Conservation (phyloP, 2,113 vertebrate species). For the Gallinago jamesoni region DNA sequence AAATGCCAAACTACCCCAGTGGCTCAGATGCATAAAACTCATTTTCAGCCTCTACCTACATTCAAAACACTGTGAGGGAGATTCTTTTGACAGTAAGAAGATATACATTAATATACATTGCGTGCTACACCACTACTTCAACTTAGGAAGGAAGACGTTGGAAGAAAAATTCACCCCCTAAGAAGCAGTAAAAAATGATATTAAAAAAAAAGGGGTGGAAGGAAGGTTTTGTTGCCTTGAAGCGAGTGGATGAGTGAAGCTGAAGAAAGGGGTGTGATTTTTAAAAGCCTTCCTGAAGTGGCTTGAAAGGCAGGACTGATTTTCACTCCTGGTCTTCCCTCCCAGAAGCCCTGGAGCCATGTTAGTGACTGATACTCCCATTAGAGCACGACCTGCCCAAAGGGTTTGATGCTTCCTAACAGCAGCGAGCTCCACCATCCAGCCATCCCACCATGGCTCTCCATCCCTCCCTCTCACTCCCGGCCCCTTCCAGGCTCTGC, state of each 20-base stretch:
- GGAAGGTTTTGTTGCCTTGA: background rate
- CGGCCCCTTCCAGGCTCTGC: background rate
- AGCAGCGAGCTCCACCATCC: background rate
- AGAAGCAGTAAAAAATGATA: background rate
- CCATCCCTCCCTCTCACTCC: background rate
- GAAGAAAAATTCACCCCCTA: background rate
- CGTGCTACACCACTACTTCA: background rate
- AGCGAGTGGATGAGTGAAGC: background rate
- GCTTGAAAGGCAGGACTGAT: background rate
- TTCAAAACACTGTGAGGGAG: background rate
- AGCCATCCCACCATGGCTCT: rapidly evolving
- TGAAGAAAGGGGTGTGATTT: background rate
- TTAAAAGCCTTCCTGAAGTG: background rate
- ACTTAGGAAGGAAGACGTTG: background rate
- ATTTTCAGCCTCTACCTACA: background rate
- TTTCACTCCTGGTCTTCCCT: background rate
- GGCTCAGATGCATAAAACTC: background rate
- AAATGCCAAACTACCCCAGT: background rate
- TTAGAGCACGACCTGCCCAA: background rate
- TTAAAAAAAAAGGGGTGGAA: no score
- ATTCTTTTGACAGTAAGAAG: background rate
- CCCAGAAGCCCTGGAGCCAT: background rate
- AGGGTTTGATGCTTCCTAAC: background rate
- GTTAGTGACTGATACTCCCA: background rate
- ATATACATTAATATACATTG: background rate